Evolutionary conservation across 2,888 invertebrate genomes (phyloP).

Genomic region (Papilio demoleus): DNA sequence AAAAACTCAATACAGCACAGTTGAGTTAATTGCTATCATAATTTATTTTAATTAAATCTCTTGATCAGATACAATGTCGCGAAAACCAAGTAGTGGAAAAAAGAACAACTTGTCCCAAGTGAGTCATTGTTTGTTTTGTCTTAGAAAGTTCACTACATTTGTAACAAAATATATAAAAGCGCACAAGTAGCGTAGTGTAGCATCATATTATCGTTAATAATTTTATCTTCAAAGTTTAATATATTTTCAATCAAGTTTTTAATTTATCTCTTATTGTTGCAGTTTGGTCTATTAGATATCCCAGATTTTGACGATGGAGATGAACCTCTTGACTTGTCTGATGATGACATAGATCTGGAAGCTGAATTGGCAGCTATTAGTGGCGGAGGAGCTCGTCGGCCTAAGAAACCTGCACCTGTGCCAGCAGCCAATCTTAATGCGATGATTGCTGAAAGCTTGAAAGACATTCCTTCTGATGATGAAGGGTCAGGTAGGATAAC

Average conservation of each 20-base stretch:
- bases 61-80: constrained; percentile 58
- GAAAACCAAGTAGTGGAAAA: constrained; percentile 66
- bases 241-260: neutral
- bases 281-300: constrained; percentile 92
- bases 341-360: constrained; percentile 92
- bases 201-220: neutral
- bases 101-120: constrained; percentile 77
- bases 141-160: constrained; percentile 48
- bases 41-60: neutral
- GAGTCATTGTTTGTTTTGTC: constrained; percentile 73
- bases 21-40: neutral
- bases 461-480: constrained; percentile 90
- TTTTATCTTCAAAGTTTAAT: neutral
- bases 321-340: constrained; percentile 78
- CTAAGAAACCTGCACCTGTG: constrained; percentile 68
- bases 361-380: constrained; percentile 91
- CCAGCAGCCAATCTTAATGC: constrained; percentile 86
- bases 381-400: constrained; percentile 59
- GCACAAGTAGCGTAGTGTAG: neutral
- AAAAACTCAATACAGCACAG: neutral
- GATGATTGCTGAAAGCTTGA: constrained; percentile 91
- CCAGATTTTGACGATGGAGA: constrained; percentile 83
- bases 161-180: constrained; percentile 17
- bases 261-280: constrained; percentile 42
- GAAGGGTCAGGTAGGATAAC: constrained; percentile 82